Base-by-base conservation (phyloP, 2,113 vertebrate genomes). In the Pelvicachromis taeniatus region DNA sequence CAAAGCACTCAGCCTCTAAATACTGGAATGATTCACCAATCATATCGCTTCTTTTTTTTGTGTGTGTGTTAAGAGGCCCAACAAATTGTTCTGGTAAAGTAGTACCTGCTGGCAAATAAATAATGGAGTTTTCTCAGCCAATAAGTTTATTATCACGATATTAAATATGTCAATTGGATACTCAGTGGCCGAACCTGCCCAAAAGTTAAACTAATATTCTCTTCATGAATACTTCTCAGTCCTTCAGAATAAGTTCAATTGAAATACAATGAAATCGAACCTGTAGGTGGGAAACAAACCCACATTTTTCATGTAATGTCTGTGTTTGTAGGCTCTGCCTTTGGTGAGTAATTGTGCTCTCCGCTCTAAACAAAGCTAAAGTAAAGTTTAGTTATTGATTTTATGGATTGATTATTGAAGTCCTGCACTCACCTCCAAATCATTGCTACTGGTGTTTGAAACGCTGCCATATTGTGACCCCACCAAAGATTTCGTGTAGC, bases 1-100 rank as follows among this genome's bases (percentile, higher is more conserved):
- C 7, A 50, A 80, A 80, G 59, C 54, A 45, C 73, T 77, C 17
- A 61, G 5, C n/a, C 48, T 33, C 75, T 52, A 54, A 38, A 21
- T 48, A 75, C 10, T 31, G 31, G 13, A 16, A 45, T 88, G 73
- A 89, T 65, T 75, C 59, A 21, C 73, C 33, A 45, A 78, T 87
- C 19, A 68, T 55, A 3, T 7, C 13, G 29, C 26, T 52, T 54
- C 13, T 55, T 54, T 12, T 68, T 77, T 56, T 88, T 2, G 26
- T 26, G 26, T 26, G n/a, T n/a, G n/a, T 23, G 8, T 56, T 80
- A 31, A 52, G 31, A 56, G 29, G 26, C 38, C 45, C 35, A 29
- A 75, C 9, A 42, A 80, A 83, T 9, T 80, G 4, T 50, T 40
- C 33, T 2, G 23, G 13, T 3, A 70, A 85, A 80, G 52, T 9